Evolutionary conservation across 2,888 invertebrate species (phyloP).

Genomic region (Caenorhabditis sulstoni): DNA sequence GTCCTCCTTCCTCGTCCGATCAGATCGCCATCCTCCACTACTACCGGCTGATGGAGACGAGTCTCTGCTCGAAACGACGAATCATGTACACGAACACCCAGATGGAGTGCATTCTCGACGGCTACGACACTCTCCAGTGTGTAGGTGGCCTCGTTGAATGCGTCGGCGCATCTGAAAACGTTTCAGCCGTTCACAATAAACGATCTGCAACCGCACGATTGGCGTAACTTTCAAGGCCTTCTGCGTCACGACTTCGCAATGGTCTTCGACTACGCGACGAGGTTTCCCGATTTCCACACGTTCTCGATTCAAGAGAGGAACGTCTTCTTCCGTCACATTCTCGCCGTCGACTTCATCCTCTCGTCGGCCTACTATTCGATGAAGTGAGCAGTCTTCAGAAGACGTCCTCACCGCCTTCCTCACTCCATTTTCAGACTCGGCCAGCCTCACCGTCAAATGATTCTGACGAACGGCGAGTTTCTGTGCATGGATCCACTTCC

Average conservation of each 20-base stretch:
- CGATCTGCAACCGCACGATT: constrained; percentile 63
- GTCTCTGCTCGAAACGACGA: constrained; percentile 57
- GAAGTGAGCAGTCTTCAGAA: constrained; percentile 22
- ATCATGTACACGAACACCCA: constrained; percentile 65
- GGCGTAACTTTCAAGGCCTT: constrained; percentile 59
- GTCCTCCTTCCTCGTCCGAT: background rate
- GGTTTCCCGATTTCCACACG: constrained; percentile 60
- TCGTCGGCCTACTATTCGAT: constrained; percentile 63
- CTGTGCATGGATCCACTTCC: constrained; percentile 63
- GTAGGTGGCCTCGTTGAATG: constrained; percentile 43
- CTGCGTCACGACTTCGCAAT: constrained; percentile 66
- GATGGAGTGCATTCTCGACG: constrained; percentile 62
- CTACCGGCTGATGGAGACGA: constrained; percentile 57
- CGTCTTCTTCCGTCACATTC: constrained; percentile 58
- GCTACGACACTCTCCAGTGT: constrained; percentile 57
- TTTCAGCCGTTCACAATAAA: constrained; percentile 62
- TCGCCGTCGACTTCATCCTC: constrained; percentile 66
- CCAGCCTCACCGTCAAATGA: constrained; percentile 44
- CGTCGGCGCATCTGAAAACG: background rate
- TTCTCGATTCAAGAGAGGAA: constrained; percentile 63
- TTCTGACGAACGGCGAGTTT: constrained; percentile 62
- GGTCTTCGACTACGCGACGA: constrained; percentile 62
- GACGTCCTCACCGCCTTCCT: background rate
- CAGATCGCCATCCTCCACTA: constrained; percentile 39
- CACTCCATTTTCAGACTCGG: constrained; percentile 40